Evolutionary conservation across 2,888 invertebrate species (phyloP).

Genomic region (Gymnocheta viridis): DNA sequence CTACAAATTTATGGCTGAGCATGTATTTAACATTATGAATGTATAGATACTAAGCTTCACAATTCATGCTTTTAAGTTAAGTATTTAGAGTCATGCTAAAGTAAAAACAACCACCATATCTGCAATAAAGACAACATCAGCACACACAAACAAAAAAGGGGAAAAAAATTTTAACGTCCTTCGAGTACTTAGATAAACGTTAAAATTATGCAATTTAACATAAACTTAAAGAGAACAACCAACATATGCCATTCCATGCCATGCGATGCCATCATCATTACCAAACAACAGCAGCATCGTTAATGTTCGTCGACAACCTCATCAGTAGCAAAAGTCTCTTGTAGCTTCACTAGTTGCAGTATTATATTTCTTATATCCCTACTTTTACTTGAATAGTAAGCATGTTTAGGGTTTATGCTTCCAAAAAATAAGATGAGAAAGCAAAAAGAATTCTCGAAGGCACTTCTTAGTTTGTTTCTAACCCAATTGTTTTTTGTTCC

Average conservation of each 20-base stretch:
- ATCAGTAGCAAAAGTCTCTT: conserved; percentile 23
- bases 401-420: conserved; percentile 21
- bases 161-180: conserved; percentile 47
- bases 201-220: conserved; percentile 67
- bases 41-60: conserved; percentile 25
- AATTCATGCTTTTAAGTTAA: conserved; percentile 45
- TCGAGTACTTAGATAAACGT: conserved; percentile 67
- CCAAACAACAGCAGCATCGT: conserved; percentile 11
- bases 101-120: conserved; percentile 7
- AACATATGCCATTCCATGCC: conserved; percentile 9
- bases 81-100: conserved; percentile 31
- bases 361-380: conserved; percentile 32
- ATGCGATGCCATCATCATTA: conserved; percentile 32
- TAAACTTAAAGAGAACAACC: conserved; percentile 58
- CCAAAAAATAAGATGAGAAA: not conserved
- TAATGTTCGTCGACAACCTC: conserved; percentile 11
- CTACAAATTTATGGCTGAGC: conserved; percentile 9
- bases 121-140: conserved; percentile 17
- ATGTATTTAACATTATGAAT: not conserved
- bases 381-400: not conserved
- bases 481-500: conserved; percentile 4
- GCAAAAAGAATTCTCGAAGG: conserved; percentile 54
- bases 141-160: not conserved
- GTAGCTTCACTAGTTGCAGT: not conserved
- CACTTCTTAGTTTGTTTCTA: conserved; percentile 32